A percentile compares a stretch with the other conserved stretches of the same genome.
Conservation (phyloP, 1,140 invertebrate species). For the Drosophila repleta region DNA sequence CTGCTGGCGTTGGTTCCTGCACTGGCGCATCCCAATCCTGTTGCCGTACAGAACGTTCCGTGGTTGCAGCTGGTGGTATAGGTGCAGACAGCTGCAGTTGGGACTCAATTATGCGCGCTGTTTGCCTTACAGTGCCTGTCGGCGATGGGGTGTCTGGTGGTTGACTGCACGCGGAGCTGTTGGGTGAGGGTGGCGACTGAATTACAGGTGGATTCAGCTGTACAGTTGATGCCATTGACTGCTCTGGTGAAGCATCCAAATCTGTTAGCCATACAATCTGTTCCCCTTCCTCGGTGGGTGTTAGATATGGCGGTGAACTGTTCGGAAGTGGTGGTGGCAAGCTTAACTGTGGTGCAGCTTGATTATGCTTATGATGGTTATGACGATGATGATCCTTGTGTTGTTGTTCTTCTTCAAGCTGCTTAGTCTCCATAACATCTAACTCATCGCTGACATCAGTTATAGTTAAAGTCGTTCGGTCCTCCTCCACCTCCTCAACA, state of each 20-base stretch:
- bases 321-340: slow-evolving; percentile 58
- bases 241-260: slow-evolving; percentile 37
- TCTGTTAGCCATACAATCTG: slow-evolving; percentile 25
- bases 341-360: slow-evolving; percentile 20
- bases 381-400: slow-evolving; percentile 43
- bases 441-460: slow-evolving; percentile 42
- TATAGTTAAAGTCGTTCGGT: slow-evolving; percentile 30
- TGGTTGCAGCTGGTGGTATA: slow-evolving; percentile 13
- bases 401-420: slow-evolving; percentile 11
- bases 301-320: slow-evolving; percentile 51
- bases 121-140: neutral
- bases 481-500: slow-evolving; percentile 14
- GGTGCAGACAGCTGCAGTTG: neutral
- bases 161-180: neutral
- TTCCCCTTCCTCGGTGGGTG: slow-evolving; percentile 47
- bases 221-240: neutral
- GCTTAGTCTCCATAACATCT: slow-evolving; percentile 44
- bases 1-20: neutral
- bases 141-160: neutral
- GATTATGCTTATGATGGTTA: slow-evolving; percentile 37
- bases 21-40: neutral
- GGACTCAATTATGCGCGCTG: neutral
- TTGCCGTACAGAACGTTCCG: slow-evolving; percentile 16
- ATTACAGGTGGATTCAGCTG: neutral
- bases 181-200: neutral